Percentiles rank a stretch among this genome's conserved stretches.
phyloP scores from a whole-genome alignment of 2,113 vertebrate species.

The Meriones unguiculatus region DNA sequence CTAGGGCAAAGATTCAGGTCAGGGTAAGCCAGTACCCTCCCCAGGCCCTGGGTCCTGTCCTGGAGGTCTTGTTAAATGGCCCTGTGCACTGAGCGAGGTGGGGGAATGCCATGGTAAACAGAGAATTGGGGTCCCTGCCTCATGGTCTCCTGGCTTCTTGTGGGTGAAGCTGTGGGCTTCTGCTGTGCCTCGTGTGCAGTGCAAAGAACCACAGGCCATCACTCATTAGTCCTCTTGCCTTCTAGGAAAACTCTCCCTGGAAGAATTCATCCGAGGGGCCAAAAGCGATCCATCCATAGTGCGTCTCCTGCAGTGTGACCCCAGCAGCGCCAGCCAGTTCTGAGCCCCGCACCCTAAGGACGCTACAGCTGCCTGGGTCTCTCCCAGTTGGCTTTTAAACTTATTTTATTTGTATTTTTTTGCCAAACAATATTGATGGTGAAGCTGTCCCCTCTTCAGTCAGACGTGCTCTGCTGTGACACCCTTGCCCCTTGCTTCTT shows the following conservation, averaged over 20 bases:
- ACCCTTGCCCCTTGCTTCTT: conserved; percentile 84
- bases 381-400: conserved; percentile 73
- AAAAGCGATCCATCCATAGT: conserved; percentile 99
- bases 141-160: background rate
- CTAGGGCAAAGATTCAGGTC: background rate
- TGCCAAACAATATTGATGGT: conserved; percentile 89
- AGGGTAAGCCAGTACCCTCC: background rate
- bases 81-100: background rate
- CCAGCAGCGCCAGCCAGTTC: conserved; percentile 95
- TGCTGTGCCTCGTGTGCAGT: rapidly evolving
- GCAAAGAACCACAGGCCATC: rapidly evolving
- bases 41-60: too few species aligned
- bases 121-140: background rate
- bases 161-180: background rate
- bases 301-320: conserved; percentile 98
- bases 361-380: conserved; percentile 82
- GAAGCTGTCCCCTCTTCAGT: conserved; percentile 85
- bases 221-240: conserved; percentile 73
- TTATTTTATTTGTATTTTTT: conserved; percentile 61
- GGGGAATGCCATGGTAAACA: rapidly evolving
- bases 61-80: too few species aligned
- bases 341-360: conserved; percentile 80
- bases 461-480: conserved; percentile 86
- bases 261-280: conserved; percentile 99
- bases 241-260: conserved; percentile 97